A percentile compares a stretch with the other conserved stretches of the same genome.
Conservation (phyloP, 2,888 invertebrate species). For the Sinodicranocentrus sp. region DNA sequence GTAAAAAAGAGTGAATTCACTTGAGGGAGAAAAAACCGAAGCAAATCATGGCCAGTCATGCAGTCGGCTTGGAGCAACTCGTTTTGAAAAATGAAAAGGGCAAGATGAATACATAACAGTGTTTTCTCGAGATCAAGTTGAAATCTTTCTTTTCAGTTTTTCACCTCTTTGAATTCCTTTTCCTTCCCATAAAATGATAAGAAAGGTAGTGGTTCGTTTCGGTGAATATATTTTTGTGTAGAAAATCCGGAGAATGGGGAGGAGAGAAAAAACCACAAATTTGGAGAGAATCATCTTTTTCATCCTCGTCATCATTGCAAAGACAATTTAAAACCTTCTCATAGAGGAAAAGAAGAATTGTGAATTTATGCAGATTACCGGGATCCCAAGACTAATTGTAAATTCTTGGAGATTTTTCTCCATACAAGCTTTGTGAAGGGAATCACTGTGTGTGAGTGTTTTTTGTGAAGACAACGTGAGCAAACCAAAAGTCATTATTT, state of each 20-base stretch:
- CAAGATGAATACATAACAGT: background rate
- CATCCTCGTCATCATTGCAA: too few species aligned
- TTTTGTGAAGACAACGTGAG: background rate
- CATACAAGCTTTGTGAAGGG: too few species aligned
- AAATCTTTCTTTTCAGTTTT: background rate
- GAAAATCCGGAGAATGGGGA: too few species aligned
- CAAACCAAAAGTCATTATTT: constrained; percentile 13
- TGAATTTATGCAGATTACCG: too few species aligned
- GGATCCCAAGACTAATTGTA: constrained; percentile 16
- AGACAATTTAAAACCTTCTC: too few species aligned
- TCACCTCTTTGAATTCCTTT: background rate
- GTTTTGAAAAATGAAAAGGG: background rate
- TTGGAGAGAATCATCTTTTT: too few species aligned
- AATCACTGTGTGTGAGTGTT: background rate
- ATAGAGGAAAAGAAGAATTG: too few species aligned
- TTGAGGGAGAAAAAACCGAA: constrained; percentile 42
- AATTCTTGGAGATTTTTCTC: constrained; percentile 1
- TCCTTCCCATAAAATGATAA: too few species aligned
- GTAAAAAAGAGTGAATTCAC: background rate
- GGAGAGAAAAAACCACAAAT: too few species aligned
- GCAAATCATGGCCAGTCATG: constrained; percentile 65
- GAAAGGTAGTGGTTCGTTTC: too few species aligned
- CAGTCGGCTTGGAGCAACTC: constrained; percentile 32
- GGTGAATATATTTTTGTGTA: too few species aligned
- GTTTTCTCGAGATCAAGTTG: background rate